These are phyloP conservation scores for Urocitellus parryii DNA, from an alignment of 2,113 vertebrate genomes.

Conservation along the genomic window DNA sequence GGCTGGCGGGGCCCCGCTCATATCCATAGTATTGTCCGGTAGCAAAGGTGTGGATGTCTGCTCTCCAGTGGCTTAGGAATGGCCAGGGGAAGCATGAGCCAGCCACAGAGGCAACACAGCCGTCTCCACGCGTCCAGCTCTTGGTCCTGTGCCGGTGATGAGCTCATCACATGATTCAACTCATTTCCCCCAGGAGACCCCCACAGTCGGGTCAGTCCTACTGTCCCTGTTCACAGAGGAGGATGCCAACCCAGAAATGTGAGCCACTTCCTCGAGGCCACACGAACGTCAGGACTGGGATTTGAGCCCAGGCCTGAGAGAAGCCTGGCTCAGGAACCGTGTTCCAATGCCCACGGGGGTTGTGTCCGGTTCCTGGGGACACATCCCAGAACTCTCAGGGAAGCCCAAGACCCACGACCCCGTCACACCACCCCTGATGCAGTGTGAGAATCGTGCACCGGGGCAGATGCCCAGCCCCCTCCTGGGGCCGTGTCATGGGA, in stretches of 20 bases:
- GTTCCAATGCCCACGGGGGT: rapidly evolving
- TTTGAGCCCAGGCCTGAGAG: neutral
- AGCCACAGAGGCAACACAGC: too few relatives aligned
- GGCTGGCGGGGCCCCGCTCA: neutral
- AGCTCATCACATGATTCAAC: neutral
- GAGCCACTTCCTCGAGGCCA: neutral
- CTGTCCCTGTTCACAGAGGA: neutral
- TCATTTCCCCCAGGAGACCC: neutral
- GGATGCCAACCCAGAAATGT: neutral
- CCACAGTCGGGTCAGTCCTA: too few relatives aligned
- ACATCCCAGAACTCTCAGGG: neutral
- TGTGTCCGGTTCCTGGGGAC: neutral
- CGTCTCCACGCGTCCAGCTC: rapidly evolving
- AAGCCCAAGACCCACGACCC: neutral
- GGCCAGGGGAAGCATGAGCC: neutral
- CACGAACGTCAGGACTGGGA: neutral
- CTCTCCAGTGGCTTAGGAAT: rapidly evolving
- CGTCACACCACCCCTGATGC: rapidly evolving
- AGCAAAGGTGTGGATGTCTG: rapidly evolving
- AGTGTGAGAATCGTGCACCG: rapidly evolving
- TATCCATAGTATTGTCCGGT: neutral
- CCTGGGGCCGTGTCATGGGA: neutral
- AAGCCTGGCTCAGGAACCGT: rapidly evolving
- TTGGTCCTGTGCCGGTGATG: rapidly evolving
- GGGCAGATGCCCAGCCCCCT: rapidly evolving